Percentiles rank a stretch among this genome's conserved stretches.
Evolutionary conservation across 23 tunicate genomes (phyloP).

Genomic region (Diplosoma virens): DNA sequence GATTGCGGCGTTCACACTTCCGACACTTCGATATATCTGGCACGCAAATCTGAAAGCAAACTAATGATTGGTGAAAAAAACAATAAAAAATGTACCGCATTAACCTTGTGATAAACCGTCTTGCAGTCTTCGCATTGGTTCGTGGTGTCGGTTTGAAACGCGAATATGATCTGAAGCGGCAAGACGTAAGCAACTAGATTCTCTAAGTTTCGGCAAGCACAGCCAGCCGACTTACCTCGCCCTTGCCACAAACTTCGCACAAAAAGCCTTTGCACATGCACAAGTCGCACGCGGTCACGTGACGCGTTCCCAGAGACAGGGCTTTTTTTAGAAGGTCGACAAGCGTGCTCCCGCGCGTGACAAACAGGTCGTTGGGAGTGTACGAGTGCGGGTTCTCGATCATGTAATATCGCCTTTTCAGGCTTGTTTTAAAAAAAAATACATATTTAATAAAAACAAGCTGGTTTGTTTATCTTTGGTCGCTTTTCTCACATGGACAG

Average conservation of each 20-base stretch:
- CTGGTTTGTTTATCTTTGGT: too few relatives aligned
- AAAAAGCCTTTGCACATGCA: constrained; percentile 79
- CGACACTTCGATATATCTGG: constrained; percentile 41
- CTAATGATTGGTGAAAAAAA: background rate
- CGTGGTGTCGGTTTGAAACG: constrained; percentile 76
- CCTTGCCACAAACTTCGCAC: constrained; percentile 71
- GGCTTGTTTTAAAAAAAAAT: constrained; percentile 12
- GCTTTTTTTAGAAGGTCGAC: constrained; percentile 35
- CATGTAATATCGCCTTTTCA: constrained; percentile 43
- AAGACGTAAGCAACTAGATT: too few relatives aligned
- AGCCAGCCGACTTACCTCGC: constrained; percentile 35
- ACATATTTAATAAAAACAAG: too few relatives aligned
- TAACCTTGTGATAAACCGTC: constrained; percentile 74
- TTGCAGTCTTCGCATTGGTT: constrained; percentile 74
- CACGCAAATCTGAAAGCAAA: constrained; percentile 39
- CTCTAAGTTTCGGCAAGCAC: too few relatives aligned
- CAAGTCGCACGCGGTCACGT: constrained; percentile 58
- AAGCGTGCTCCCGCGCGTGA: constrained; percentile 20
- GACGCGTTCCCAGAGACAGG: constrained; percentile 53
- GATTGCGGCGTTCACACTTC: constrained; percentile 58
- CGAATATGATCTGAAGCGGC: constrained; percentile 70
- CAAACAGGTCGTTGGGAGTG: constrained; percentile 48
- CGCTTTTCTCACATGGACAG: background rate
- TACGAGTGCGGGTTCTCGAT: constrained; percentile 63
- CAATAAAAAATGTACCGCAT: background rate